Base-by-base conservation (phyloP, 2,888 invertebrate species). In the Sthenelais limicola region DNA sequence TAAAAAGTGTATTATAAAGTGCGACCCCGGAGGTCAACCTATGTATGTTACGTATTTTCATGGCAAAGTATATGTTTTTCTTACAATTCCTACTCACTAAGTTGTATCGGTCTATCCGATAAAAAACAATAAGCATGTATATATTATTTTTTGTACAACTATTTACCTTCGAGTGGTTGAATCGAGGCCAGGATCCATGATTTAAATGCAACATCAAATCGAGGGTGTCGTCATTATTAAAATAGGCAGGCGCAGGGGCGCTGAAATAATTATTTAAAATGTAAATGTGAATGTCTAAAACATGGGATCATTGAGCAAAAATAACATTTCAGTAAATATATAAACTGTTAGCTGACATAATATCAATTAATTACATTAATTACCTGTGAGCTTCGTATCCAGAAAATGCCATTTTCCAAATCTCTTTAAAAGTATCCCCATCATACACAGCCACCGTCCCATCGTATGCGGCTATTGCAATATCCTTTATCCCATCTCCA, bases 171-270 rank as follows among this genome's bases (percentile, higher is more conserved):
- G 85, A 83, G 26, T 76, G 58, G 30, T 81, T 79, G 56, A 84
- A 85, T 7, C 73, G 72, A 0, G 83, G 83, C 82, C 83, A 85
- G 0, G 75, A 76, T 5, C 85, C 85, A 5, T 73, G 48, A 58
- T 80, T 82, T 78, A 81, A 79, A 69, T 84, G 83, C 5, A 84
- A 72, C 83, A 86, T 84, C 71, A 85, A 83, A 70, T 86, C 86
- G 3, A 84, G 68, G 12, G 77, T 73, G 54, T 82, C 78, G 73
- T 86, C 86, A 62, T 82, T 80, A 73, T 85, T 80, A 74, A 83
- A 86, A 62, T 83, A 83, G 0, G 85, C 86, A n/a, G 85, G 85
- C 0, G 84, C 83, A 28, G 85, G 84, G 4, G 82, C 77, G 67
- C 86, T 85, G 78, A 1, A 74, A 68, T 30, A 54, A n/a, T n/a